phyloP scores from a whole-genome alignment of 2,797 vertebrate species.

The Helicolenus hilgendorfi region DNA sequence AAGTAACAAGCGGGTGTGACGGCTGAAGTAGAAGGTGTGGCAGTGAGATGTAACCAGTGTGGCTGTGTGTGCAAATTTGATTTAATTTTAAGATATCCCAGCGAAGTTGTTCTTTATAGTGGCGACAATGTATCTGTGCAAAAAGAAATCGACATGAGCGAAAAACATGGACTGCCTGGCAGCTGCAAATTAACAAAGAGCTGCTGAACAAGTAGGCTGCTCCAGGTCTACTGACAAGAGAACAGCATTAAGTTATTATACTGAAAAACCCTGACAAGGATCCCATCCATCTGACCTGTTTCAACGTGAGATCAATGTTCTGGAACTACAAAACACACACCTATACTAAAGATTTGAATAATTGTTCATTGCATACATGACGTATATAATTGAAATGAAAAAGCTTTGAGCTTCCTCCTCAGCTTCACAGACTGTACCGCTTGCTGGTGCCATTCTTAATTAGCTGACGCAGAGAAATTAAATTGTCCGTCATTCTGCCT shows the following conservation, averaged over 20 bases:
- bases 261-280: neutral
- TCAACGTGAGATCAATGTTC: neutral
- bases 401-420: neutral
- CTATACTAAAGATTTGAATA: neutral
- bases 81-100: neutral
- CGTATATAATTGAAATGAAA: neutral
- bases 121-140: neutral
- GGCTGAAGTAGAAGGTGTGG: slow-evolving; percentile 55
- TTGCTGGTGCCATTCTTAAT: slow-evolving; percentile 36
- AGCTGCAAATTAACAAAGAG: neutral
- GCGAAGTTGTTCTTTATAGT: neutral
- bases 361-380: neutral
- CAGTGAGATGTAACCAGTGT: neutral
- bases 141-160: neutral
- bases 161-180: neutral
- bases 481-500: slow-evolving; percentile 53
- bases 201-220: neutral
- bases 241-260: neutral
- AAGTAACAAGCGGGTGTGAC: slow-evolving; percentile 88
- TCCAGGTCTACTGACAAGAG: no score
- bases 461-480: slow-evolving; percentile 64
- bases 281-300: neutral
- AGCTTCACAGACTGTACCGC: neutral
- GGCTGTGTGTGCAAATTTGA: neutral
- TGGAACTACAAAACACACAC: no score